Percentiles rank a stretch among this genome's conserved stretches.
These are phyloP conservation scores for Drosophila neonasuta DNA, from an alignment of 2,888 invertebrate species.

Conservation along the genomic window DNA sequence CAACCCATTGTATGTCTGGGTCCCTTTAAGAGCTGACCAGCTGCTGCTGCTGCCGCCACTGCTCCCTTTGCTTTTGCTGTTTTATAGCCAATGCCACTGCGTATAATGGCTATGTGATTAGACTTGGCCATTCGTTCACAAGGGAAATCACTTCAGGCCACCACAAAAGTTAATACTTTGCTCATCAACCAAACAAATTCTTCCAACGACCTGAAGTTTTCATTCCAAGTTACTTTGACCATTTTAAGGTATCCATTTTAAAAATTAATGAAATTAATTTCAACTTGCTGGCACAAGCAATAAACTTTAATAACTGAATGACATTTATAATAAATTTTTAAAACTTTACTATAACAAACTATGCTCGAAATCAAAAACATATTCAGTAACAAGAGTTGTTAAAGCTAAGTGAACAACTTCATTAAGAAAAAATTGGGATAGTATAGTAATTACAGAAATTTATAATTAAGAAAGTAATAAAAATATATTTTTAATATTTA, in stretches of 20 bases:
- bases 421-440: too few species aligned
- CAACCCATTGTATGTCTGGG: conserved; percentile 40
- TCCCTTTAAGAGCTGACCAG: conserved; percentile 52
- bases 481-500: too few species aligned
- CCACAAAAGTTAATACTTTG: conserved; percentile 29
- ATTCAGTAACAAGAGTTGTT: too few species aligned
- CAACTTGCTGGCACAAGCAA: conserved; percentile 1
- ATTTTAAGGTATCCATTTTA: conserved; percentile 1
- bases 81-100: conserved; percentile 43
- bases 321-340: not conserved
- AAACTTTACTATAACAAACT: not conserved
- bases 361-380: not conserved
- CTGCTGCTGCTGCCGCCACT: conserved; percentile 5
- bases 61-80: conserved; percentile 4
- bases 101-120: conserved; percentile 55
- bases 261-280: conserved; percentile 10
- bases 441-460: too few species aligned
- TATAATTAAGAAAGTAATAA: too few species aligned
- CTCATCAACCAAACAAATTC: conserved; percentile 14
- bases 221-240: conserved; percentile 6
- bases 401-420: too few species aligned
- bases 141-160: conserved; percentile 44
- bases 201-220: conserved; percentile 1
- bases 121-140: conserved; percentile 25
- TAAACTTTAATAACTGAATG: not conserved